These are phyloP conservation scores for Aurelia sp. DNA, from an alignment of 30 jellyfish, hydroid and myxozoan genomes.

Conservation along the genomic window DNA sequence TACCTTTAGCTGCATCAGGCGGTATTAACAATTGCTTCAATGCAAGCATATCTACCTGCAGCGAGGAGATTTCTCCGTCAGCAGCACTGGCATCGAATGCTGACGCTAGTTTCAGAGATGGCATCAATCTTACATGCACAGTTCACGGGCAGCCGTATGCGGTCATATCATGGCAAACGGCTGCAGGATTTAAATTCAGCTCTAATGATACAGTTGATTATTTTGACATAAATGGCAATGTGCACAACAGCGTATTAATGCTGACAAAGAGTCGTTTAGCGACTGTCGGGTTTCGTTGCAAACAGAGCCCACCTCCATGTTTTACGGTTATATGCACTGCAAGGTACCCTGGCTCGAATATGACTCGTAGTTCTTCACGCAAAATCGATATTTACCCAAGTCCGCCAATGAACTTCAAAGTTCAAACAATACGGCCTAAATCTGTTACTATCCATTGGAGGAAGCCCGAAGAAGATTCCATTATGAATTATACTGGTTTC, in stretches of 20 bases:
- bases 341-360: conserved; percentile 52
- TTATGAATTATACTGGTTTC: conserved; percentile 44
- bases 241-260: conserved; percentile 37
- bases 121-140: conserved; percentile 10
- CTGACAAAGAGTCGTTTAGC: not conserved
- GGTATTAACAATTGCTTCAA: conserved; percentile 12
- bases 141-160: conserved; percentile 50
- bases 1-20: conserved; percentile 5
- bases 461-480: conserved; percentile 20
- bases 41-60: conserved; percentile 24
- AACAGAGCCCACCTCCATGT: conserved; percentile 23
- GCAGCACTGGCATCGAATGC: not conserved
- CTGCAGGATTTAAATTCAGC: conserved; percentile 19
- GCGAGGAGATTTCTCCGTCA: conserved; percentile 38
- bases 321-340: conserved; percentile 24
- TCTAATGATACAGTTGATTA: conserved; percentile 4
- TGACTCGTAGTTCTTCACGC: not conserved
- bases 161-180: conserved; percentile 29
- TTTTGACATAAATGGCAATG: not conserved
- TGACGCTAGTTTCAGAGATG: conserved; percentile 3
- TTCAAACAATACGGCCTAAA: conserved; percentile 1
- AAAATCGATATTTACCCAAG: conserved; percentile 30
- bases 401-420: conserved; percentile 16
- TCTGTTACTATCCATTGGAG: conserved; percentile 33
- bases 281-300: conserved; percentile 27